phyloP scores from a whole-genome alignment of 2,797 vertebrate genomes.

The Pteronotus mesoamericanus region DNA sequence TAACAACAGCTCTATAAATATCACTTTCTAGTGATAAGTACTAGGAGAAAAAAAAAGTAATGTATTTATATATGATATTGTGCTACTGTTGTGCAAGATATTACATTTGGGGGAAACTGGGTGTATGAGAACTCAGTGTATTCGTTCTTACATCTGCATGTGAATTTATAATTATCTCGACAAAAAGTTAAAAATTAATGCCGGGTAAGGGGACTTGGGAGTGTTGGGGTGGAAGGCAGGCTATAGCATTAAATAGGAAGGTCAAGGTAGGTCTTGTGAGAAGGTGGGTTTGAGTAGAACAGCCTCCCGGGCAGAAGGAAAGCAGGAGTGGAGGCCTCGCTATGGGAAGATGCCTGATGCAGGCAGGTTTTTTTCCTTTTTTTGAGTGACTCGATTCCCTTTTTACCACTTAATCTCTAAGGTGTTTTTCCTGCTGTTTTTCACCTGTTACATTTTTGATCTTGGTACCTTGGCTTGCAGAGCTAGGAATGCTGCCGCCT shows the following conservation, averaged over 20 bases:
- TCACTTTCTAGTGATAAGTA: neutral
- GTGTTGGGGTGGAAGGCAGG: neutral
- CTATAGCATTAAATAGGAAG: neutral
- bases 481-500: neutral
- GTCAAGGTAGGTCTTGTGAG: neutral
- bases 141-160: neutral
- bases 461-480: neutral
- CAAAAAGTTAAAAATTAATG: neutral
- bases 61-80: neutral
- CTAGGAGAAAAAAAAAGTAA: neutral
- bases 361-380: neutral
- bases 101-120: neutral
- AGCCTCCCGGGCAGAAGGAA: neutral
- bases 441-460: neutral
- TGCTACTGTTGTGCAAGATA: neutral
- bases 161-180: conserved; percentile 17
- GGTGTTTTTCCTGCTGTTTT: neutral
- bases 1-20: neutral
- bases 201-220: neutral
- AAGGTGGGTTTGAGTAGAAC: neutral
- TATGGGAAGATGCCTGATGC: neutral
- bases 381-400: neutral
- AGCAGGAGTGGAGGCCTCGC: neutral
- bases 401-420: neutral
- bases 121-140: neutral